Evolutionary conservation across 2,888 invertebrate species (phyloP).

Genomic region (Taphrorychus bicolor): DNA sequence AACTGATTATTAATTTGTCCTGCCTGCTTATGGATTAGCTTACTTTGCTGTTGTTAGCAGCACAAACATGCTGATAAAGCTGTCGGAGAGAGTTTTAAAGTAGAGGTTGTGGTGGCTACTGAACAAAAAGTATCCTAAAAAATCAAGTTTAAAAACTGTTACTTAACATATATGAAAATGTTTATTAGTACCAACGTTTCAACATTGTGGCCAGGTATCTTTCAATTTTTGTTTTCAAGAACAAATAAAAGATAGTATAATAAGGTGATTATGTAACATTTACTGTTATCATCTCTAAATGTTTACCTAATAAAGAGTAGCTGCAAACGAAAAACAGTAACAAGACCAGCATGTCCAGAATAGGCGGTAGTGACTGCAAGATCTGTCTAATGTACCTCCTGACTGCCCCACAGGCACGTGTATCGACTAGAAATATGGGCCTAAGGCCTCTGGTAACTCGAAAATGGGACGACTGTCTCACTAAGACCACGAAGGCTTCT

Average conservation of each 20-base stretch:
- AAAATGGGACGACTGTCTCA: conserved; percentile 84
- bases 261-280: no score
- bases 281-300: no score
- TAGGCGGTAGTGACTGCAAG: conserved; percentile 84
- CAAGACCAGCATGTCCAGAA: conserved; percentile 85
- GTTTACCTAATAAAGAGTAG: conserved; percentile 72
- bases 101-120: conserved; percentile 78
- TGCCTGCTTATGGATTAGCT: conserved; percentile 56
- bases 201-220: no score
- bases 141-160: no score
- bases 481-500: conserved; percentile 81
- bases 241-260: no score
- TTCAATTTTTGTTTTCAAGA: no score
- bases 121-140: conserved; percentile 78
- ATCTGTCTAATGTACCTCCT: conserved; percentile 79
- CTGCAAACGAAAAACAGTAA: conserved; percentile 85
- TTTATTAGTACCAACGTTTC: no score
- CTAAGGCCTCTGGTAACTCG: conserved; percentile 85
- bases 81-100: conserved; percentile 79
- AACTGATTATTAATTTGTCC: no score
- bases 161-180: no score
- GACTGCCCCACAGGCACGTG: conserved; percentile 82
- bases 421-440: conserved; percentile 89
- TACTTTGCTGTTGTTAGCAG: conserved; percentile 91
- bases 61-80: conserved; percentile 88